These are phyloP conservation scores for Listronotus oregonensis DNA, from an alignment of 1,140 invertebrate genomes.

Conservation along the genomic window DNA sequence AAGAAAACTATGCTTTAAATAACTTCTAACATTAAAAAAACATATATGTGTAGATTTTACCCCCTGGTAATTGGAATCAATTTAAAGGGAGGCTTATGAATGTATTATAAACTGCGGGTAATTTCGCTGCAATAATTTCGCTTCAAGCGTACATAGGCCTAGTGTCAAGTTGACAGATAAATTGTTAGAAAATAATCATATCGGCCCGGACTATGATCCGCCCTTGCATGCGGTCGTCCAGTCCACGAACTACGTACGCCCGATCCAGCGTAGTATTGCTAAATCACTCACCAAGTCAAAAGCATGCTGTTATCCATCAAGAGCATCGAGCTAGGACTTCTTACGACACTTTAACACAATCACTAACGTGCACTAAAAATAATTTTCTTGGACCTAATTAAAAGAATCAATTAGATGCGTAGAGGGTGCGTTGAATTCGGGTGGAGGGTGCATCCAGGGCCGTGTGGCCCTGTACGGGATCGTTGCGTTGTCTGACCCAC, in stretches of 20 bases:
- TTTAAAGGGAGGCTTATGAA: too few species aligned
- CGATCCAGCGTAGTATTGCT: constrained; percentile 15
- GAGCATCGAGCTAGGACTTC: background rate
- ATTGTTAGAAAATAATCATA: background rate
- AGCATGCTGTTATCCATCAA: constrained; percentile 16
- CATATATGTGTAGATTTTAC: too few species aligned
- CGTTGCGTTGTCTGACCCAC: constrained; percentile 56
- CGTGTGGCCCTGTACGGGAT: constrained; percentile 38
- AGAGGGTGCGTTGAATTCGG: constrained; percentile 20
- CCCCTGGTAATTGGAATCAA: too few species aligned
- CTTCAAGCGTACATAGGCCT: too few species aligned
- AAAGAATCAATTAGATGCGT: constrained; percentile 31
- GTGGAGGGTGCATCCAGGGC: constrained; percentile 42
- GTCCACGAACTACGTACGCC: constrained; percentile 6
- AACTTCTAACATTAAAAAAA: too few species aligned
- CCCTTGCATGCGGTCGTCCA: constrained; percentile 16
- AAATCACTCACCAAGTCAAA: constrained; percentile 23
- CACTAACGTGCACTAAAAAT: background rate
- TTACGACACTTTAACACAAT: background rate
- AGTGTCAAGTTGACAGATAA: too few species aligned
- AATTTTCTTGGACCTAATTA: background rate
- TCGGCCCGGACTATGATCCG: constrained; percentile 23
- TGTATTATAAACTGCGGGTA: too few species aligned
- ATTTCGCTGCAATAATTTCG: too few species aligned
- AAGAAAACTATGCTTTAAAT: too few species aligned